Base-by-base conservation (phyloP, 2,888 invertebrate species). In the Eueremaeus valkanovi region DNA sequence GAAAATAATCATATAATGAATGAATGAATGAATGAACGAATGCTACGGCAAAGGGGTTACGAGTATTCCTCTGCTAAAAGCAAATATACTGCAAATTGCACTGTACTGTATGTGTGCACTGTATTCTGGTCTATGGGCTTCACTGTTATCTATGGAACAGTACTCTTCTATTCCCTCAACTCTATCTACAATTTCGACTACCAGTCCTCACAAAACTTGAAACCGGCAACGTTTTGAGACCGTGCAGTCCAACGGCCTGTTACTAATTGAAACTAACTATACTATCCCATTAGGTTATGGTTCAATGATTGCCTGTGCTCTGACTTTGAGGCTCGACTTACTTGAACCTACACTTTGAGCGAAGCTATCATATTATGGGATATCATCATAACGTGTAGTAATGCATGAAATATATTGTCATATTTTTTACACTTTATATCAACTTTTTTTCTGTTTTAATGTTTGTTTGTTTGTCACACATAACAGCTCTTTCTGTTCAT, bases 191-290 rank as follows among this genome's bases (percentile, higher is more conserved):
- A 11, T 42, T 42, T 8, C 13, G 13, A 42, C 42, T 11, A 42
- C 42, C 42, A 42, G 13, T 42, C 13, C 42, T 11, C n/a, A 6
- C n/a, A 13, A 13, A 51, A 51, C 51, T 51, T 51, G n/a, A 61
- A 61, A 61, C n/a, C 24, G 45, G 45, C n/a, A 61, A 61, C 61
- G n/a, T 31, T 27, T 61, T 16, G 61, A 61, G 61, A 31, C 61
- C 55, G 24, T 55, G 55, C 6, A 61, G 61, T 31, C 61, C 61
- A 61, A 61, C 31, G 61, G 31, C 31, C 29, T 61, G 61, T 61
- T 61, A 61, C 61, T 61, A 61, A 61, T 61, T 61, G 61, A 61
- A 61, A 61, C 61, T 61, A 61, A 61, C 27, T 61, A 61, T 61
- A 61, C 31, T 9, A 31, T 61, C 27, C 29, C 29, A 31, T 31